Evolutionary conservation across 2,113 vertebrate species (phyloP).

Genomic region (Rhinichthys klamathensis): DNA sequence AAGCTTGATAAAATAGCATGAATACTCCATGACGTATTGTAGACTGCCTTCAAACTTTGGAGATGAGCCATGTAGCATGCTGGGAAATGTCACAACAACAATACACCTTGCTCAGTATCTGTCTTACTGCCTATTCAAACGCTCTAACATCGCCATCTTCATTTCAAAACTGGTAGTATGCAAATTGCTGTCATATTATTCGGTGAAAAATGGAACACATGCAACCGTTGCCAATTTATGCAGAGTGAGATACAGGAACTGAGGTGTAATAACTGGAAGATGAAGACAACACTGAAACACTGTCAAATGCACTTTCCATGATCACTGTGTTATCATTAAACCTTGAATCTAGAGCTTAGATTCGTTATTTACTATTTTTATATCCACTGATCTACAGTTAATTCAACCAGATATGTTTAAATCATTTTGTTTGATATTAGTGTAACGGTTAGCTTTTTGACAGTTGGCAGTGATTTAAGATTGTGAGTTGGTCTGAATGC

Average conservation of each 20-base stretch:
- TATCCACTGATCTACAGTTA: constrained; percentile 9
- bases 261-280: background rate
- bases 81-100: constrained; percentile 15
- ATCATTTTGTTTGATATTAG: background rate
- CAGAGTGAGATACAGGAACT: background rate
- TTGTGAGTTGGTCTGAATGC: background rate
- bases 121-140: background rate
- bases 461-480: background rate
- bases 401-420: background rate
- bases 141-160: background rate
- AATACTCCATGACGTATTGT: constrained; percentile 2
- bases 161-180: background rate
- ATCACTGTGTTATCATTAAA: background rate
- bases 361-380: constrained; percentile 35
- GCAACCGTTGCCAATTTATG: constrained; percentile 19
- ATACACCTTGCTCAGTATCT: constrained; percentile 3
- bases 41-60: background rate
- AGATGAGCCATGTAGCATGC: constrained; percentile 27
- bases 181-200: constrained; percentile 14
- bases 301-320: background rate
- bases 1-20: constrained; percentile 25
- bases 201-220: background rate
- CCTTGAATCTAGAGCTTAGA: constrained; percentile 39
- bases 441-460: background rate
- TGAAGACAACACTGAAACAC: background rate